These are phyloP conservation scores for Epinotia demarniana DNA, from an alignment of 2,888 invertebrate genomes.

Conservation along the genomic window DNA sequence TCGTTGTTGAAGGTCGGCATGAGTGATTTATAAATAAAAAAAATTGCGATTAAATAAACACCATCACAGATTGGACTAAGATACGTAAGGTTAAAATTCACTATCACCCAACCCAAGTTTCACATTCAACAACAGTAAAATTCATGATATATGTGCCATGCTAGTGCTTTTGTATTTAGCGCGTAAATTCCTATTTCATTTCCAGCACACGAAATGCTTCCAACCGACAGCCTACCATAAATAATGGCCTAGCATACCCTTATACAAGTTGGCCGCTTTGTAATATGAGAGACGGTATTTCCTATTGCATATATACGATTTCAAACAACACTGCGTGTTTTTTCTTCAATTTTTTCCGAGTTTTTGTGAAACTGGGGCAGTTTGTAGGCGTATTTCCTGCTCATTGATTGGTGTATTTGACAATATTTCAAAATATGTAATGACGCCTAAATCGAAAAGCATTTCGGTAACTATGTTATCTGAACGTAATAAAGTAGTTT, in stretches of 20 bases:
- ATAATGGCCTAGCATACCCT: not conserved
- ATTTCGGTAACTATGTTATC: no score
- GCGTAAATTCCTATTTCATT: not conserved
- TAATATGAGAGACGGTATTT: not conserved
- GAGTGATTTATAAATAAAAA: no score
- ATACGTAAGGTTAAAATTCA: no score
- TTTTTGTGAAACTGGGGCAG: not conserved
- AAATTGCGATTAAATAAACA: no score
- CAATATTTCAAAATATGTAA: no score
- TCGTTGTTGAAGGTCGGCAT: no score
- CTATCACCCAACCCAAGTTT: not conserved
- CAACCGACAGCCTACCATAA: not conserved
- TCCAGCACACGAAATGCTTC: not conserved
- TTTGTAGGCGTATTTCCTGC: not conserved
- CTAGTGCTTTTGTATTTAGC: conserved; percentile 4
- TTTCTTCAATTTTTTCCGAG: not conserved
- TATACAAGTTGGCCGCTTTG: not conserved
- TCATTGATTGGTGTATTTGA: no score
- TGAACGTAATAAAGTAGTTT: no score
- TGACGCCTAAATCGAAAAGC: no score
- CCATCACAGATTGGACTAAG: no score
- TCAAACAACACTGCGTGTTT: not conserved
- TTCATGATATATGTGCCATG: not conserved
- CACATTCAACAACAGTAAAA: not conserved
- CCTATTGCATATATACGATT: not conserved